Evolutionary conservation across 2,888 invertebrate genomes (phyloP).

Genomic region (Lepetodrilus schrolli): DNA sequence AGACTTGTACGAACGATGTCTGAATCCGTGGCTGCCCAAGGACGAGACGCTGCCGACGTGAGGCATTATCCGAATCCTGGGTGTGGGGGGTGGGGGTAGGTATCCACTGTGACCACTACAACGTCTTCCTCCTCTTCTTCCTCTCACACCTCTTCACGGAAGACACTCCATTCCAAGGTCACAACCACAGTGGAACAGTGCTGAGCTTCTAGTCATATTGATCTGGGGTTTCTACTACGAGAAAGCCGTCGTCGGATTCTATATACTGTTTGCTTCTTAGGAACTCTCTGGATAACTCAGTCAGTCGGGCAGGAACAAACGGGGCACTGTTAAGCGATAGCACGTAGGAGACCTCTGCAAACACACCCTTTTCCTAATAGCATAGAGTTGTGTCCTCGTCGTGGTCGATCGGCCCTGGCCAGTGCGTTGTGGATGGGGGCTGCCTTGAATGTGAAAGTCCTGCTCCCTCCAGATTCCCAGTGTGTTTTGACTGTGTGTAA

Average conservation of each 20-base stretch:
- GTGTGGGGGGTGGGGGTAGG: background rate
- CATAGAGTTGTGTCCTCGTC: too few relatives aligned
- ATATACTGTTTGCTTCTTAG: background rate
- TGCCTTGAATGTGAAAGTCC: background rate
- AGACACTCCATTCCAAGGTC: conserved; percentile 14
- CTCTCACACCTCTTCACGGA: background rate
- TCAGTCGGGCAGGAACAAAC: too few relatives aligned
- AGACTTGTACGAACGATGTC: conserved; percentile 2
- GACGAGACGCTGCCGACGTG: conserved; percentile 11
- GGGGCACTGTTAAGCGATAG: too few relatives aligned
- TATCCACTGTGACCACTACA: background rate
- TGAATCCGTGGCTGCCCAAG: background rate
- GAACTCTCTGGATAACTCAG: too few relatives aligned
- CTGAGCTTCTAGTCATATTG: background rate
- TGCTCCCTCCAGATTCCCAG: background rate
- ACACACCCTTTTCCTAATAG: background rate
- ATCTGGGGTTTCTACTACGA: background rate
- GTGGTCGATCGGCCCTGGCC: too few relatives aligned
- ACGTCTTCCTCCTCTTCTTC: background rate
- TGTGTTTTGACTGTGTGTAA: background rate
- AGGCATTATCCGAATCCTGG: background rate
- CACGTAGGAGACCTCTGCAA: background rate
- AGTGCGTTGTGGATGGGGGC: background rate
- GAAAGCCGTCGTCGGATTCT: background rate
- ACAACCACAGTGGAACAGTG: background rate